Base-by-base conservation (phyloP, 2,888 invertebrate genomes). In the Drosophila anomalata region DNA sequence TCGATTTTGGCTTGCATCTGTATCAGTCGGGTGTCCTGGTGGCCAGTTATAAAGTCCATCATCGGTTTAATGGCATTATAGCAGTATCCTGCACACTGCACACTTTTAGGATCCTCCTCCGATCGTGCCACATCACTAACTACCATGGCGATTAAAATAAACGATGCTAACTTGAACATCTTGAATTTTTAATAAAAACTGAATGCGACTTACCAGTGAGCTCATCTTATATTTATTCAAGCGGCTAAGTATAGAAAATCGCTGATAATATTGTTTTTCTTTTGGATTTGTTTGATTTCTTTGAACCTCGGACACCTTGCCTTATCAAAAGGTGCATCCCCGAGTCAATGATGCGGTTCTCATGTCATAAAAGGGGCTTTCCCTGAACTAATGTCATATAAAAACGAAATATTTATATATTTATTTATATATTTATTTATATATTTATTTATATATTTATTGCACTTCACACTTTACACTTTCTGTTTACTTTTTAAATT, bases 71-170 rank as follows among this genome's bases (percentile, higher is more conserved):
- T 9, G 8, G 20, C 29, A 47, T 17, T 29, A 12, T 58, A 58
- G 20, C 60, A 58, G 26, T 61, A 61, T 33, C 36, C 60, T 14
- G 26, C 60, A 7, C 60, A 61, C 26, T 61, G 46, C 11, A 4
- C 24, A 1, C 11, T 9, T 11, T 9, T 20, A 5, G 42, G 53
- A n/a, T 42, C 53, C 3, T 17, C 41, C 20, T 42, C 17, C 9
- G 17, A 42, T 17, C 20, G 9, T 8, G 8, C 17, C 8, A 42
- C n/a, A 9, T 20, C 8, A 11, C 41, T 9, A 11, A 9, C 41
- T 1, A 42, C 17, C 11, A 20, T 9, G 4, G 20, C 17, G 4
- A 42, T 11, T 42, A 42, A 9, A 20, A 42, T 11, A 20, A 20
- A 42, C 8, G 20, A 42, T 42, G 41, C 41, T 8, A 20, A 17